Evolutionary conservation across 2,113 vertebrate species (phyloP).

Genomic region (Halichoeres trimaculatus): DNA sequence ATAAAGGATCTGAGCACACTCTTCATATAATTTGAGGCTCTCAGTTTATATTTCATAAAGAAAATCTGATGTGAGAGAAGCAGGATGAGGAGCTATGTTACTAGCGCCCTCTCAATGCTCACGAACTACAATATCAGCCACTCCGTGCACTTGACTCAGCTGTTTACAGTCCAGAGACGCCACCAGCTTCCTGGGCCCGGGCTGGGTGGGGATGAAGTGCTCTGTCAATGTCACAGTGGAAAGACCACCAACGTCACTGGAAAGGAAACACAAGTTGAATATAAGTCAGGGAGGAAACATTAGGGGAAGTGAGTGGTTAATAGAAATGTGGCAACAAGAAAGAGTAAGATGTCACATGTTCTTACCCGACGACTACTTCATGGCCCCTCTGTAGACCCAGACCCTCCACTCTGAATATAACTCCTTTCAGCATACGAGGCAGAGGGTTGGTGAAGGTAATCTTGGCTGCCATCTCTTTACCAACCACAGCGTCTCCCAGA

Average conservation of each 20-base stretch:
- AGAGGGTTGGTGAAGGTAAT: conserved; percentile 91
- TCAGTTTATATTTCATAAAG: conserved; percentile 1
- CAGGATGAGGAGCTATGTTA: background rate
- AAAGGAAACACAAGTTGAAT: background rate
- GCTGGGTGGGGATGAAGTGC: conserved; percentile 85
- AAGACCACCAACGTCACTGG: conserved; percentile 85
- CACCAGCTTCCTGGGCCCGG: conserved; percentile 88
- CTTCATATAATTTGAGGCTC: conserved; percentile 14
- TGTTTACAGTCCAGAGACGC: conserved; percentile 89
- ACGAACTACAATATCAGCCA: conserved; percentile 83
- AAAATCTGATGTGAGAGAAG: background rate
- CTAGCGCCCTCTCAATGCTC: conserved; percentile 55
- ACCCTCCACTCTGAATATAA: conserved; percentile 89
- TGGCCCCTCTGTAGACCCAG: conserved; percentile 89
- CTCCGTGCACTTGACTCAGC: conserved; percentile 90
- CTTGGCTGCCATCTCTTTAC: conserved; percentile 87
- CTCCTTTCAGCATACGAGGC: conserved; percentile 80
- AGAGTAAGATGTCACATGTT: background rate
- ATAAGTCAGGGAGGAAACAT: background rate
- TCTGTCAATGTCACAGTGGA: conserved; percentile 87
- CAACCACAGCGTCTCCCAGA: conserved; percentile 85
- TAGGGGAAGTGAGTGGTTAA: too few relatives aligned
- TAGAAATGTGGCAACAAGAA: background rate
- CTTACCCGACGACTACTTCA: conserved; percentile 88
- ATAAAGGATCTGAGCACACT: conserved; percentile 10